Evolutionary conservation across 92 coral and sea anemone genomes (phyloP).

Genomic region (Parazoanthus atlanticus): DNA sequence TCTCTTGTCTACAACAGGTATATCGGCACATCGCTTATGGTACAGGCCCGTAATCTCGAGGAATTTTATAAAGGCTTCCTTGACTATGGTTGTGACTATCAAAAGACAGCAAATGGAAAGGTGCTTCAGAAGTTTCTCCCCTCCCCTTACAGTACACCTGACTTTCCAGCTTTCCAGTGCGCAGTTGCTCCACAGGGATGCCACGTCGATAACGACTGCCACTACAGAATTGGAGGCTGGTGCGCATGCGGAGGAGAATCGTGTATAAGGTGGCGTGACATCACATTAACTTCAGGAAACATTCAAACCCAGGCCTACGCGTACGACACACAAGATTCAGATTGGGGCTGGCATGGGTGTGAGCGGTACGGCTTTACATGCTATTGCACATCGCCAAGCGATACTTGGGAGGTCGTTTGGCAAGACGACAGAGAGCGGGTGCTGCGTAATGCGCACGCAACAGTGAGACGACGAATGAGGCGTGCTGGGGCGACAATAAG

Average conservation of each 20-base stretch:
- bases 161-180: constrained; percentile 49
- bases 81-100: constrained; percentile 46
- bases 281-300: background rate
- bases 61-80: constrained; percentile 64
- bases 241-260: constrained; percentile 41
- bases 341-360: constrained; percentile 30
- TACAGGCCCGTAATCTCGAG: constrained; percentile 53
- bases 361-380: background rate
- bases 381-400: constrained; percentile 3
- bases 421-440: constrained; percentile 18
- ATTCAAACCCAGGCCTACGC: background rate
- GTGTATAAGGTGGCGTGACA: constrained; percentile 4
- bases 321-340: background rate
- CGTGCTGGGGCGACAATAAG: background rate
- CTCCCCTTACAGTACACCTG: constrained; percentile 32
- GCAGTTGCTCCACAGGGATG: constrained; percentile 50
- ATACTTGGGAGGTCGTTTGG: constrained; percentile 20
- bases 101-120: constrained; percentile 28
- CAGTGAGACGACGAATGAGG: background rate
- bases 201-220: constrained; percentile 56
- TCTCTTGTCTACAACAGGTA: constrained; percentile 2
- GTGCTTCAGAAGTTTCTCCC: constrained; percentile 48
- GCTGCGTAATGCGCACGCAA: background rate
- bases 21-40: constrained; percentile 42
- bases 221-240: constrained; percentile 16